Conservation (phyloP, 2,888 invertebrate genomes). For the Didymodactylos carnosus region DNA sequence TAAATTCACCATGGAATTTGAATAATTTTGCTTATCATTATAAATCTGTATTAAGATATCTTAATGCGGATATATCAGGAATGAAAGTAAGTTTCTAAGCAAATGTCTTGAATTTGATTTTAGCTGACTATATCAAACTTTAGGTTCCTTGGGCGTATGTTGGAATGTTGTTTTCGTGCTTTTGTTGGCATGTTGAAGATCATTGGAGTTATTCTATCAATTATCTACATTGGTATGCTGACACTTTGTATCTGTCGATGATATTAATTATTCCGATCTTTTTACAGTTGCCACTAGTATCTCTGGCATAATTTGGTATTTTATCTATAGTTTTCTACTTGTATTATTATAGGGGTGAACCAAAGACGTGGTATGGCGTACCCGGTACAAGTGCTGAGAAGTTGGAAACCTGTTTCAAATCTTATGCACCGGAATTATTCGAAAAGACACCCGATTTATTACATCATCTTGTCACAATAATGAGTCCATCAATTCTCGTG, state of each 20-base stretch:
- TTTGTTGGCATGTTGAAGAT: constrained; percentile 99
- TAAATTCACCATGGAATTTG: constrained; percentile 82
- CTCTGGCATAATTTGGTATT: too few species aligned
- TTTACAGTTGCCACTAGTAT: too few species aligned
- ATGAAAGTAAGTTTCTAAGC: constrained; percentile 50
- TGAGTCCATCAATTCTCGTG: constrained; percentile 92
- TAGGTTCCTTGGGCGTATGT: constrained; percentile 91
- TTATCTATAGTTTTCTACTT: too few species aligned
- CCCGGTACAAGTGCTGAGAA: constrained; percentile 73
- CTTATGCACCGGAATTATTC: constrained; percentile 87
- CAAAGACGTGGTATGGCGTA: constrained; percentile 94
- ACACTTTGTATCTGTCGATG: too few species aligned
- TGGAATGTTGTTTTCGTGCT: constrained; percentile 98
- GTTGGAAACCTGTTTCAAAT: constrained; percentile 83
- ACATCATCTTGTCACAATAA: constrained; percentile 91
- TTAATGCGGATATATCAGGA: constrained; percentile 90
- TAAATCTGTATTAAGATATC: constrained; percentile 67
- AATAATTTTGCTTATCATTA: constrained; percentile 88
- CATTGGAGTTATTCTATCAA: constrained; percentile 99
- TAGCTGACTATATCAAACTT: constrained; percentile 16
- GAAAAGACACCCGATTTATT: constrained; percentile 80
- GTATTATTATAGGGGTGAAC: constrained; percentile 52
- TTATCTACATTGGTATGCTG: constrained; percentile 82
- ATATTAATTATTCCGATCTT: too few species aligned
- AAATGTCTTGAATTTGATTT: background rate